A percentile compares a stretch with the other conserved stretches of the same genome.
Evolutionary conservation across 2,113 vertebrate species (phyloP).

Genomic region (Jacana jacana): DNA sequence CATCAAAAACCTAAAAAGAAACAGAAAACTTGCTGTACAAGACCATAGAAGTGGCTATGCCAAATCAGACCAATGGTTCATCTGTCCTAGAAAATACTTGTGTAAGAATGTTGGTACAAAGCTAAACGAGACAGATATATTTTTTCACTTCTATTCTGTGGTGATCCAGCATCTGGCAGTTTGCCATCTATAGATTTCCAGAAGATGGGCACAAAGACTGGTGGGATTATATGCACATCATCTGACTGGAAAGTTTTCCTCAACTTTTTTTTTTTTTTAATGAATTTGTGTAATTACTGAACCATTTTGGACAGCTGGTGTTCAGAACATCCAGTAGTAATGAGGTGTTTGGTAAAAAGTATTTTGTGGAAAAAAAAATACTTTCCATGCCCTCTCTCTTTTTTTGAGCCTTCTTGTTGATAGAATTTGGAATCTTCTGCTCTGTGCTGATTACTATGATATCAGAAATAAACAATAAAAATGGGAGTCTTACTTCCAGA

Average conservation of each 20-base stretch:
- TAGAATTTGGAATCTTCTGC: background rate
- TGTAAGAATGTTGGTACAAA: background rate
- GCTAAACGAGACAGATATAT: background rate
- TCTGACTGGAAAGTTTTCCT: background rate
- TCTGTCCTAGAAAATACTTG: background rate
- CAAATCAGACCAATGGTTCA: background rate
- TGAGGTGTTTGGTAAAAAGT: background rate
- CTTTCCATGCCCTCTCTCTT: accelerated
- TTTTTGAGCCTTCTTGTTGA: background rate
- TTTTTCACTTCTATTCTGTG: background rate
- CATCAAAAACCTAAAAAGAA: background rate
- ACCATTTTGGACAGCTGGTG: background rate
- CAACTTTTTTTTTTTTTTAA: background rate
- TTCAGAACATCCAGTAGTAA: background rate
- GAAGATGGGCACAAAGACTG: background rate
- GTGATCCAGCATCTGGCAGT: background rate
- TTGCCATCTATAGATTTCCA: background rate
- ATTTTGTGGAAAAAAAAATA: background rate
- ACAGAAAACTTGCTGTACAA: background rate
- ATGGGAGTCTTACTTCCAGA: background rate
- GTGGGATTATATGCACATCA: background rate
- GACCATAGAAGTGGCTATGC: background rate
- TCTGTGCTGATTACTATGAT: background rate
- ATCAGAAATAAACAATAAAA: background rate
- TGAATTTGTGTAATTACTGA: background rate